Base-by-base conservation (phyloP, 2,888 invertebrate species). In the Micoletzkya japonica region DNA sequence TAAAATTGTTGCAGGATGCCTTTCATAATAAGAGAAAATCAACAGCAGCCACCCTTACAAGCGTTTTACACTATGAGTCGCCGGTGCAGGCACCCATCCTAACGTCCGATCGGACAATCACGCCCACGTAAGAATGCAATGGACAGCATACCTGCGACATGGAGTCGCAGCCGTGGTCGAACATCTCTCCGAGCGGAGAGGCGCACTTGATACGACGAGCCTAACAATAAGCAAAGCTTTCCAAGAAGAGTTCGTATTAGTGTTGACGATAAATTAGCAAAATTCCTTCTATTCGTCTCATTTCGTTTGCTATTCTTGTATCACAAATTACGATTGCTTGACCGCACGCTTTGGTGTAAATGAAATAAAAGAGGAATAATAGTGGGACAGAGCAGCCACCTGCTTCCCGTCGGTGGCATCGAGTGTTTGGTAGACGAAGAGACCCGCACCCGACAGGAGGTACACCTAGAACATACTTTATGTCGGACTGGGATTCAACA, bases 151-250 rank as follows among this genome's bases (percentile, higher is more conserved):
- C 89, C 81, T 96, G 95, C 28, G 96, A 95, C 87, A 97, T 91
- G 39, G 96, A 94, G 88, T 99, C 98, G 88, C 98, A 98, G 81
- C 98, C 98, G 88, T 98, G 98, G 88, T 98, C 98, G 87, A 99
- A 98, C 32, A 98, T 90, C 88, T 98, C 98, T 24, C 98, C 98
- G 28, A 98, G 88, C 0, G 97, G 96, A 60, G 92, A 91, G 78
- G 92, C 92, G 73, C 92, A 91, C 78, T 92, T 91, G 30, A 97
- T 98, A 85, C 97, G 90, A 76, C 98, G 90, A 1, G 98, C 98
- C 88, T 98, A 98, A n/a, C n/a, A 36, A 59, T 17, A 28, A 17
- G 24, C 54, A 54, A 54, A 24, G 7, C 6, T 7, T 20, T 54
- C 54, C 54, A 26, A 54, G 17, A 24, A 54, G 26, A 24, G 24